Conservation (phyloP, 2,888 invertebrate genomes). For the Sisyra terminalis region DNA sequence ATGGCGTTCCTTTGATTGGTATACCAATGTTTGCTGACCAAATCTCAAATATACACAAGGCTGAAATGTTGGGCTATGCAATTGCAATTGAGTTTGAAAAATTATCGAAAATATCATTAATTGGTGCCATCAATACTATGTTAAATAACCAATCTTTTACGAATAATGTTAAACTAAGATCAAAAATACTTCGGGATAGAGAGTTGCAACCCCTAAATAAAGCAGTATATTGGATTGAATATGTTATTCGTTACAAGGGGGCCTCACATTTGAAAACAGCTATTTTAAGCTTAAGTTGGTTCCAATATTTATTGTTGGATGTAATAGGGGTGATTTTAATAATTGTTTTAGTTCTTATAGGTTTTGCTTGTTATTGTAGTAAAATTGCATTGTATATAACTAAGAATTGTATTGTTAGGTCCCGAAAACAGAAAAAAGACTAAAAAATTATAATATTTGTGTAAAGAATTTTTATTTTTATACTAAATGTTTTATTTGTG, state of each 20-base stretch:
- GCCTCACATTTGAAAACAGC: constrained; percentile 11
- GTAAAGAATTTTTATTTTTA: no score
- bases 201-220: constrained; percentile 11
- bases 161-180: constrained; percentile 10
- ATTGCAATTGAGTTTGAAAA: constrained; percentile 23
- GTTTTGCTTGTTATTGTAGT: no score
- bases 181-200: constrained; percentile 12
- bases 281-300: background rate
- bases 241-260: constrained; percentile 12
- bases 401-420: no score
- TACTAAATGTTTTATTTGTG: no score
- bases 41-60: constrained; percentile 27
- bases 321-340: background rate
- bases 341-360: background rate
- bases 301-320: constrained; percentile 1
- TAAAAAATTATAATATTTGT: no score
- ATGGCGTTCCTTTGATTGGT: constrained; percentile 31
- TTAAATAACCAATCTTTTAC: constrained; percentile 20
- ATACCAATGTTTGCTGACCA: constrained; percentile 37
- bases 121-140: constrained; percentile 23
- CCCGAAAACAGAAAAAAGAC: no score
- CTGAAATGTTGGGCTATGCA: constrained; percentile 25
- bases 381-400: no score
- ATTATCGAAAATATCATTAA: constrained; percentile 24
- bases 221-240: constrained; percentile 14